Percentiles rank a stretch among this genome's conserved stretches.
These are phyloP conservation scores for Iguana delicatissima DNA, from an alignment of 2,797 vertebrate genomes.

Conservation along the genomic window DNA sequence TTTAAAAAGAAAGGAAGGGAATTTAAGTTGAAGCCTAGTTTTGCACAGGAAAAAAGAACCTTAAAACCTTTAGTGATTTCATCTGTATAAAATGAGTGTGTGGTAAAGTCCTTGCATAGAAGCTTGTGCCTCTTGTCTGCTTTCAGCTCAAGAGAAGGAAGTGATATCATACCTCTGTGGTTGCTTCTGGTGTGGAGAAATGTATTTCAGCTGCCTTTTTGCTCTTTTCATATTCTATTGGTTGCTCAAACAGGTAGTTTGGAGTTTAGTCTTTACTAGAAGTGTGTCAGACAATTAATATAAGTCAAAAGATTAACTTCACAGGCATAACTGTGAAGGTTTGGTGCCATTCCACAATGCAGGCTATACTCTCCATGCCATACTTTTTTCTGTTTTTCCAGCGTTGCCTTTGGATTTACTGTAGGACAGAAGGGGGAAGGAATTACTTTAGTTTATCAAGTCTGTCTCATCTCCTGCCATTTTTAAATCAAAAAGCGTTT, in stretches of 20 bases:
- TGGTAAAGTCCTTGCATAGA: constrained; percentile 7
- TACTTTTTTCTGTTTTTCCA: not conserved
- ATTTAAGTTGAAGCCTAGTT: constrained; percentile 62
- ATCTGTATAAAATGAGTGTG: not conserved
- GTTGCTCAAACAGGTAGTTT: not conserved
- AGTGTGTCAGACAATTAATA: fast-evolving
- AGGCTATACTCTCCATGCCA: not conserved
- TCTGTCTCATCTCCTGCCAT: constrained; percentile 56
- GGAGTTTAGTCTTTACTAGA: constrained; percentile 19
- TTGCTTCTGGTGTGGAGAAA: constrained; percentile 27
- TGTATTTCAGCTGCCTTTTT: not conserved
- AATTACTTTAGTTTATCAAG: constrained; percentile 51
- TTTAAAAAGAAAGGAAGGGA: constrained; percentile 58
- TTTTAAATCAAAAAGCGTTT: constrained; percentile 54
- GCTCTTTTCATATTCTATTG: not conserved
- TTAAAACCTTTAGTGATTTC: not conserved
- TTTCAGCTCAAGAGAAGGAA: constrained; percentile 4
- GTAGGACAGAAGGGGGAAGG: constrained; percentile 17
- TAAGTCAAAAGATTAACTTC: not conserved
- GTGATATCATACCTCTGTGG: not conserved
- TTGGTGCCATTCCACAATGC: not conserved
- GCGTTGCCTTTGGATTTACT: constrained; percentile 2
- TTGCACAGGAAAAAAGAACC: constrained; percentile 35
- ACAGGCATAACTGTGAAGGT: not conserved
- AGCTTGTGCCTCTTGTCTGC: not conserved